A percentile compares a stretch with the other conserved stretches of the same genome.
These are phyloP conservation scores for Rhadina sibilatrix DNA, from an alignment of 2,113 vertebrate species.

Conservation along the genomic window DNA sequence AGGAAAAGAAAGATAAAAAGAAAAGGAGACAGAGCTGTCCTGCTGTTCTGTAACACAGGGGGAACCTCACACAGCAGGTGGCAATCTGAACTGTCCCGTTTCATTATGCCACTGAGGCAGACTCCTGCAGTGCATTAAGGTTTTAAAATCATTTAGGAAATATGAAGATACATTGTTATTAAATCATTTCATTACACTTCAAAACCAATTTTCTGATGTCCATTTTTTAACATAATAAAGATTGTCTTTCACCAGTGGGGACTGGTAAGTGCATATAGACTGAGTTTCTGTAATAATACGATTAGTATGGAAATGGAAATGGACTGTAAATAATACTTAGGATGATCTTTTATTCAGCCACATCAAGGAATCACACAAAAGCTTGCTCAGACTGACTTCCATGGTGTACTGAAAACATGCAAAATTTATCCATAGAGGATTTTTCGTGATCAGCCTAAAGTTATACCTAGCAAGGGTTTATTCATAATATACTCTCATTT, in stretches of 20 bases:
- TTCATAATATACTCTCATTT: neutral
- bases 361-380: slow-evolving; percentile 2
- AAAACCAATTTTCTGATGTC: slow-evolving; percentile 30
- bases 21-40: slow-evolving; percentile 31
- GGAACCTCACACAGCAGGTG: slow-evolving; percentile 50
- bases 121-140: slow-evolving; percentile 36
- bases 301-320: slow-evolving; percentile 34
- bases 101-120: slow-evolving; percentile 43
- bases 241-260: slow-evolving; percentile 12
- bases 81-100: slow-evolving; percentile 56
- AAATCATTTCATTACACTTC: slow-evolving; percentile 52
- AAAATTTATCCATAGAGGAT: neutral
- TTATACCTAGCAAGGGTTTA: neutral
- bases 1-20: slow-evolving; percentile 47
- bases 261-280: slow-evolving; percentile 10
- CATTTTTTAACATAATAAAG: slow-evolving; percentile 27
- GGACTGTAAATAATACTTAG: slow-evolving; percentile 29
- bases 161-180: slow-evolving; percentile 56
- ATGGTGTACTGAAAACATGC: neutral
- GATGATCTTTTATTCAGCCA: slow-evolving; percentile 39
- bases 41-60: neutral
- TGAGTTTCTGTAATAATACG: slow-evolving; percentile 18
- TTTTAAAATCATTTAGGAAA: slow-evolving; percentile 62
- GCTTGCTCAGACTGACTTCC: neutral
- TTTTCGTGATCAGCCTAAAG: neutral